phyloP scores from a whole-genome alignment of 2,797 vertebrate species.

The Sebastes oblongus region DNA sequence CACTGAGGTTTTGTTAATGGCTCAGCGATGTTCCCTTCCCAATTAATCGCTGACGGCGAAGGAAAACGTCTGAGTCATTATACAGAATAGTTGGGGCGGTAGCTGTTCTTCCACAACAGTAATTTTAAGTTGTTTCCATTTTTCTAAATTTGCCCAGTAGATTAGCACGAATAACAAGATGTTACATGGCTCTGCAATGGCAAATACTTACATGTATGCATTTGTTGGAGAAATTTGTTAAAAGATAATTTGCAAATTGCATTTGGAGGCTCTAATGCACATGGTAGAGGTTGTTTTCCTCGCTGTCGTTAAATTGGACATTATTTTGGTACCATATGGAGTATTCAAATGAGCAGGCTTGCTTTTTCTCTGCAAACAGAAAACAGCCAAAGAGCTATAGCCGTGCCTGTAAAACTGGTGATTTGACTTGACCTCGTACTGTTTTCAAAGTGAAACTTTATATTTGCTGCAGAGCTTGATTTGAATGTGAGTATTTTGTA shows the following conservation, averaged over 20 bases:
- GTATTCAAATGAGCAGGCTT: neutral
- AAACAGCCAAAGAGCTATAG: neutral
- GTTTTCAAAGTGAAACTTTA: neutral
- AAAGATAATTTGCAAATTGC: neutral
- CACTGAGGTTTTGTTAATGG: slow-evolving; percentile 35
- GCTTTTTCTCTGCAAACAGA: neutral
- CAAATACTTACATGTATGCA: neutral
- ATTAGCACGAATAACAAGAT: neutral
- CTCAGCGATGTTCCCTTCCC: slow-evolving; percentile 23
- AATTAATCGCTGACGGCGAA: slow-evolving; percentile 43
- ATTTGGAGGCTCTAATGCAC: neutral
- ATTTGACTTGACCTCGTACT: neutral
- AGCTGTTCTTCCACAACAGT: slow-evolving; percentile 29
- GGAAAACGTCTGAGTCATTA: slow-evolving; percentile 30
- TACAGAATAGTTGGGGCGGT: neutral
- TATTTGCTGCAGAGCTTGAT: neutral
- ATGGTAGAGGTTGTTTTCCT: neutral
- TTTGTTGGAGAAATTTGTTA: neutral
- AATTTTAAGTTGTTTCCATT: slow-evolving; percentile 7
- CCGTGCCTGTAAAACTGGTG: neutral
- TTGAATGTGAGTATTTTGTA: neutral
- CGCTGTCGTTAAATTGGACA: neutral
- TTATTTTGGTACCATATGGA: neutral
- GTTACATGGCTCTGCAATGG: neutral
- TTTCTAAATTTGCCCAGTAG: neutral